A percentile compares a stretch with the other conserved stretches of the same genome.
Evolutionary conservation across 2,888 invertebrate genomes (phyloP).

Genomic region (Thera obeliscata): DNA sequence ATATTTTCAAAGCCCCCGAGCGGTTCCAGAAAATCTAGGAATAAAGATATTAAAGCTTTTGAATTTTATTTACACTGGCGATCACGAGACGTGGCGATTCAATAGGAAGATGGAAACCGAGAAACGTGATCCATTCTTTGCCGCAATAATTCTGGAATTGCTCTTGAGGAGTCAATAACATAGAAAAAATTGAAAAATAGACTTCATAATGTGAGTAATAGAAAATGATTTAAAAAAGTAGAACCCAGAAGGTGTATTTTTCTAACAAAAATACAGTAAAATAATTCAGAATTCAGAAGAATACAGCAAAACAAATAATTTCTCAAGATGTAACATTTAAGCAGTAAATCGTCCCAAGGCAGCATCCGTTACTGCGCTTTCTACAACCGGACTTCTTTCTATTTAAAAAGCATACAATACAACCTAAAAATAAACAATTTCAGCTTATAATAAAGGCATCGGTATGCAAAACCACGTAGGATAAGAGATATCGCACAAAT

Average conservation of each 20-base stretch:
- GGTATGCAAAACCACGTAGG: conserved; percentile 14
- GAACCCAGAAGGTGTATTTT: too few species aligned
- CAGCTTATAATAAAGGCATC: not conserved
- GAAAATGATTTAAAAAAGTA: not conserved
- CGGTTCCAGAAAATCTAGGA: conserved; percentile 18
- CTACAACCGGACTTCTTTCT: too few species aligned
- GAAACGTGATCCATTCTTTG: conserved; percentile 28
- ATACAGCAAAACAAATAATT: too few species aligned
- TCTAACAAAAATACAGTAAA: too few species aligned
- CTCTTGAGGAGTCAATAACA: not conserved
- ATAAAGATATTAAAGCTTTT: conserved; percentile 21
- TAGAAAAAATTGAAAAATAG: too few species aligned
- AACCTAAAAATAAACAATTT: conserved; percentile 1
- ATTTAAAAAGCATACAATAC: too few species aligned
- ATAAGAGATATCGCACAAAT: conserved; percentile 14
- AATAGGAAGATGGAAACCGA: conserved; percentile 20
- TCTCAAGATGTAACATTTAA: too few species aligned
- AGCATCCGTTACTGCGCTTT: too few species aligned
- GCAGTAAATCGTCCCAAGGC: too few species aligned
- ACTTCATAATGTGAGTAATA: not conserved
- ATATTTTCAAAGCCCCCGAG: conserved; percentile 13
- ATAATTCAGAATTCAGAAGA: too few species aligned
- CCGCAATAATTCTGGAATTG: conserved; percentile 9
- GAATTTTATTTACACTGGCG: conserved; percentile 22
- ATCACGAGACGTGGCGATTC: conserved; percentile 1